Base-by-base conservation (phyloP, 2,113 vertebrate species). In the Phalacrocorax aristotelis region DNA sequence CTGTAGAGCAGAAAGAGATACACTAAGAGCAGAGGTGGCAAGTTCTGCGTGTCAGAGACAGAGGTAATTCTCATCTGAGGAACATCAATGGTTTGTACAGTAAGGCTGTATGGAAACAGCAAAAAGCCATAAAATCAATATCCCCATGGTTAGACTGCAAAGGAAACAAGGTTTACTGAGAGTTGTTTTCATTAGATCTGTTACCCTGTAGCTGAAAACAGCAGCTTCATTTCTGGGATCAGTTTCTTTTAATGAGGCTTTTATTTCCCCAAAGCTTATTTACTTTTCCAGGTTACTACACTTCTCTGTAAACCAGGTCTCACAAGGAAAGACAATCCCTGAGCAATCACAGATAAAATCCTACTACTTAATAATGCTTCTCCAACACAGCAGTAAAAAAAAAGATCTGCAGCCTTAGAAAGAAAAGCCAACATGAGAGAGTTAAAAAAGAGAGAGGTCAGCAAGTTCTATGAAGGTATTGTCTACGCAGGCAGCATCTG, bases 181-280 rank as follows among this genome's bases (percentile, higher is more conserved):
- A 71, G 20, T 17, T 58, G 12, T 2, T 70, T 48, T 27, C 36
- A 44, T 69, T 52, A 83, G 18, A 40, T 48, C 55, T 77, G 36
- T 52, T 57, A 83, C 49, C n/a, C 62, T 61, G 16, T 38, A 85
- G 58, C 3, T 66, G n/a, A 42, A 81, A 84, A 62, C 11, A 29
- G 61, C 0, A 0, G 30, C 69, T 97, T 78, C 30, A 38, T 51
- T 91, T 93, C 64, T 83, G 77, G 76, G 23, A 77, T 87, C 51
- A 58, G 26, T 44, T 81, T 89, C 51, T 89, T 60, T 36, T 81
- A 83, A 66, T 1, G 25, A 89, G 60, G 46, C 54, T 74, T 87
- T 89, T 74, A 26, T 83, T 95, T 87, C 72, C 83, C 21, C 34
- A 78, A 84, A 81, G 34, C 49, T 89, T 85, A 65, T 46, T 87